Evolutionary conservation across 1,140 invertebrate genomes (phyloP), one percentile per base, ranked within the genome.

Genomic region (Pseudomyrmex pallidus): DNA sequence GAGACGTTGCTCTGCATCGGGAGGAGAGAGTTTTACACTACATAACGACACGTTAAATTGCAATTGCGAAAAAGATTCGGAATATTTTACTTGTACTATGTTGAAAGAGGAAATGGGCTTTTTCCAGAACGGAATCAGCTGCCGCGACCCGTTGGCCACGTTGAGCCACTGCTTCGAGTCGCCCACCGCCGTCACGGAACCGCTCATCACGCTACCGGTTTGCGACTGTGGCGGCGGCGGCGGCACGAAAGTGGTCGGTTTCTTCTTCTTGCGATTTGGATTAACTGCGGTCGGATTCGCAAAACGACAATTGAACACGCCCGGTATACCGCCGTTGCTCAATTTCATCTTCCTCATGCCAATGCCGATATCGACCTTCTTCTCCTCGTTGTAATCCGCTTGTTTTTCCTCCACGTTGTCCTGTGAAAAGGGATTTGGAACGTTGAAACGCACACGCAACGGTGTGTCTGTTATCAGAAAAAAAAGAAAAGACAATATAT

Each of bases 291-390:
- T 95, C 7, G 97, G 97, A 93, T 98, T 98, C 0, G 96, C 95
- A 86, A 98, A 98, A 52, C 97, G 95, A 91, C 98, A 98, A 92
- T 98, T 98, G 90, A 98, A 98, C 1, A 98, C 98, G 0, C 97
- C 97, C 0, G 97, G 97, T 89, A 98, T 97, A 2, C 95, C 95
- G n/a, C 93, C 92, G 74, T 95, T 95, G 35, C 90, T 93, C 22
- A 93, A 82, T 87, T 94, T 94, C 1, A 93, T 89, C 86, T 90
- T 92, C 64, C 90, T 88, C 76, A 90, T 89, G 3, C 90, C 86
- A 20, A 91, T 87, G 25, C 74, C 90, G 20, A 89, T 82, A 17
- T 87, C 90, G 7, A 91, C 64, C 74, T 94, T 93, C 57, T 94
- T 93, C 13, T 92, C 90, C 10, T 91, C 90, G 17, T 87, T 83